Conservation (phyloP, 2,888 invertebrate genomes). For the Tigriopus californicus region DNA sequence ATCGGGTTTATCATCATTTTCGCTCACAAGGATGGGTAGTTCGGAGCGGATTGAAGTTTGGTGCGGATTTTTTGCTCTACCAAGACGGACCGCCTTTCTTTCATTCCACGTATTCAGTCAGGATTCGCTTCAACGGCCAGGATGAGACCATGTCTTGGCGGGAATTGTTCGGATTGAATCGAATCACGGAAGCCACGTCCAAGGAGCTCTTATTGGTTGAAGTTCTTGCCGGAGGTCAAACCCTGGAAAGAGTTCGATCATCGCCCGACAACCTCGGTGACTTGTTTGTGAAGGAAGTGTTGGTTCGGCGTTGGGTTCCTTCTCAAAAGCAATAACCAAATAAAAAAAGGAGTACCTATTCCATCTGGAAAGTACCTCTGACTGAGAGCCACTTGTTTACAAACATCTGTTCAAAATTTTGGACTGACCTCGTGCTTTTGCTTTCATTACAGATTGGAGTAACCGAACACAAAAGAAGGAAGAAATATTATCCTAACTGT, state of each 20-base stretch:
- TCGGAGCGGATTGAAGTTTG: background rate
- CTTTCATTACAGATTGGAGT: background rate
- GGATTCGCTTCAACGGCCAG: background rate
- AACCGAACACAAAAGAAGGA: background rate
- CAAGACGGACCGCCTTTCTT: background rate
- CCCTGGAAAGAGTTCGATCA: background rate
- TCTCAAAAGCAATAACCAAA: background rate
- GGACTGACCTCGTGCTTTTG: no score
- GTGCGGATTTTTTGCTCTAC: background rate
- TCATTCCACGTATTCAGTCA: constrained; percentile 1
- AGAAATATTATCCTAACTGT: background rate
- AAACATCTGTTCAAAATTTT: no score
- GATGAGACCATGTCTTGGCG: background rate
- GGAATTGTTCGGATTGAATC: background rate
- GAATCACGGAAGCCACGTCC: background rate
- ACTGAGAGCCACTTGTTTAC: no score
- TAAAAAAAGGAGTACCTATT: no score
- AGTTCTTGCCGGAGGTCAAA: no score
- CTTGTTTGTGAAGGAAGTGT: background rate
- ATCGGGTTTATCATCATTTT: constrained; percentile 1
- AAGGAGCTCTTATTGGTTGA: background rate
- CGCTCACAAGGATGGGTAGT: background rate
- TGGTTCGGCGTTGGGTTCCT: background rate
- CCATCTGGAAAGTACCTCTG: no score
- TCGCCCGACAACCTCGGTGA: background rate